Evolutionary conservation across 2,888 invertebrate genomes (phyloP).

Genomic region (Drosophila subsilvestris): DNA sequence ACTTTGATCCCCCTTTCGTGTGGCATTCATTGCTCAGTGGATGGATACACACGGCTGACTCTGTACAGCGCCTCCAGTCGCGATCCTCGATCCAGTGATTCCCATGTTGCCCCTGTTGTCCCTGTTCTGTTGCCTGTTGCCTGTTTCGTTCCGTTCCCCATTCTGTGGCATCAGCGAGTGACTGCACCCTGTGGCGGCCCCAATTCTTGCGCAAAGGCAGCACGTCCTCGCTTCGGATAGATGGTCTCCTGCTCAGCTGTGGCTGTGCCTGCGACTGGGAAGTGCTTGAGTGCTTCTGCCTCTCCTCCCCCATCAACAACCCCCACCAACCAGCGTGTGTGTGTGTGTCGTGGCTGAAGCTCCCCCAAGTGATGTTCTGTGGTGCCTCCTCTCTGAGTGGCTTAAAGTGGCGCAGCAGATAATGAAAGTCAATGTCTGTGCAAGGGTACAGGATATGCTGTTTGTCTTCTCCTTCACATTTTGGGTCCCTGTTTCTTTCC

Average conservation of each 20-base stretch:
- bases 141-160: slow-evolving; percentile 9
- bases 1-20: slow-evolving; percentile 59
- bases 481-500: slow-evolving; percentile 2
- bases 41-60: slow-evolving; percentile 74
- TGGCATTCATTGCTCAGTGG: slow-evolving; percentile 40
- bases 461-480: slow-evolving; percentile 25
- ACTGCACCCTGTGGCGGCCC: slow-evolving; percentile 76
- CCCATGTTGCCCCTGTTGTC: slow-evolving; percentile 14
- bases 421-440: slow-evolving; percentile 77
- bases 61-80: slow-evolving; percentile 17
- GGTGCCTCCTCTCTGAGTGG: slow-evolving; percentile 43
- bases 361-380: slow-evolving; percentile 8
- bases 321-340: too few species aligned
- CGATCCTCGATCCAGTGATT: slow-evolving; percentile 33
- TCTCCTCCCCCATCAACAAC: too few species aligned
- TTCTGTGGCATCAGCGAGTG: slow-evolving; percentile 22
- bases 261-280: neutral
- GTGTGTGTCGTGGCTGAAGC: too few species aligned
- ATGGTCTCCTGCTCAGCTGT: slow-evolving; percentile 26
- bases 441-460: slow-evolving; percentile 77
- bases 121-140: too few species aligned
- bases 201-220: slow-evolving; percentile 64
- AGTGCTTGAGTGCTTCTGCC: too few species aligned
- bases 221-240: slow-evolving; percentile 72
- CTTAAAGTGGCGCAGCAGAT: slow-evolving; percentile 74